Conservation (phyloP, 2,888 invertebrate species). For the Neocrepidodera transversa region DNA sequence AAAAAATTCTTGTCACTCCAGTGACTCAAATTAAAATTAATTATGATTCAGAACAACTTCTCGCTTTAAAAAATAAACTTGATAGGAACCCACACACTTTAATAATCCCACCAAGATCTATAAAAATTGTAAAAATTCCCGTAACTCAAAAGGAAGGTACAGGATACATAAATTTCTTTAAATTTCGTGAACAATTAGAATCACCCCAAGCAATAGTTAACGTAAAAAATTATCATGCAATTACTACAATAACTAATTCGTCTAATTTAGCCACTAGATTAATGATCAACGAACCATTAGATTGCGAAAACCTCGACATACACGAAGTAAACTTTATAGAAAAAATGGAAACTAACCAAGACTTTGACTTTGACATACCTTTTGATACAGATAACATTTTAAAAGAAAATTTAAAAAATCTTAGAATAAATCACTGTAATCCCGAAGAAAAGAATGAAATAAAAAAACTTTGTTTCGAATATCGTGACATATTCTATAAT, state of each 20-base stretch:
- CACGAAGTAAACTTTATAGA: neutral
- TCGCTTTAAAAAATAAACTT: too few relatives aligned
- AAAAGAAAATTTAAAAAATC: neutral
- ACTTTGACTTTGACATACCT: too few relatives aligned
- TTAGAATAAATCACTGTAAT: too few relatives aligned
- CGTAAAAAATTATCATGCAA: neutral
- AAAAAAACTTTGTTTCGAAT: slow-evolving; percentile 33
- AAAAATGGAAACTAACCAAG: neutral
- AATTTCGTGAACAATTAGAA: neutral
- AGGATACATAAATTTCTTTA: neutral
- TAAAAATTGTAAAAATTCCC: neutral
- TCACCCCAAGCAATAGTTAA: neutral
- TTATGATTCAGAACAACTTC: neutral
- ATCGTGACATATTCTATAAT: slow-evolving; percentile 33
- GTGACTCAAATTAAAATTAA: neutral
- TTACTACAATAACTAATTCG: neutral
- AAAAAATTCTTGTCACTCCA: neutral
- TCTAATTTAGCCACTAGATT: neutral
- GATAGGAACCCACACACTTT: too few relatives aligned
- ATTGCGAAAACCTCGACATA: too few relatives aligned
- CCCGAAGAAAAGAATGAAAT: too few relatives aligned
- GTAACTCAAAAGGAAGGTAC: neutral
- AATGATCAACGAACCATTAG: neutral
- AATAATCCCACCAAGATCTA: too few relatives aligned
- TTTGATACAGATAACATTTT: neutral